These are phyloP conservation scores for Apodemia hepburni DNA, from an alignment of 2,888 invertebrate species.

Conservation along the genomic window DNA sequence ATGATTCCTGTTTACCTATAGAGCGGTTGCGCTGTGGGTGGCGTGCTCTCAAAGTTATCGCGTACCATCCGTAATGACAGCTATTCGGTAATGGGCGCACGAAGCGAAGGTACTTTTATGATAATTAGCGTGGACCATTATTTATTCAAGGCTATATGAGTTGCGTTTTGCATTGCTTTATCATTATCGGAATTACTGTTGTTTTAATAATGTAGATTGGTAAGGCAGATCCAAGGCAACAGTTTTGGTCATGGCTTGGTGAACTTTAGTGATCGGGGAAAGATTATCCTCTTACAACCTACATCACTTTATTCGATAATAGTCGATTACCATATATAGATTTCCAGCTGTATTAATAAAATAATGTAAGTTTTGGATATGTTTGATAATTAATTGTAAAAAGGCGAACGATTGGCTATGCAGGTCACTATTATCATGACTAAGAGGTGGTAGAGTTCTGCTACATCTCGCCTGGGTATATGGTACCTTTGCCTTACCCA, in stretches of 20 bases:
- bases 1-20: slow-evolving; percentile 52
- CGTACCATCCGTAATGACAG: slow-evolving; percentile 59
- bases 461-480: too few species aligned
- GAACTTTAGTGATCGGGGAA: neutral
- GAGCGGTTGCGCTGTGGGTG: slow-evolving; percentile 56
- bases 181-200: slow-evolving; percentile 59
- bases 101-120: slow-evolving; percentile 65
- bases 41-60: slow-evolving; percentile 43
- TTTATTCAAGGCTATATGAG: slow-evolving; percentile 61
- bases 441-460: too few species aligned
- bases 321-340: neutral
- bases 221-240: neutral
- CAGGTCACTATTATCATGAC: too few species aligned
- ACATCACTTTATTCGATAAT: neutral
- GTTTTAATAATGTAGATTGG: slow-evolving; percentile 31
- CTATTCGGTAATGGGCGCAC: slow-evolving; percentile 68
- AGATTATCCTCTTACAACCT: neutral
- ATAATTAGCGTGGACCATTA: slow-evolving; percentile 72
- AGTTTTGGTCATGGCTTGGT: slow-evolving; percentile 21
- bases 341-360: neutral
- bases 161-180: slow-evolving; percentile 60
- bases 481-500: too few species aligned
- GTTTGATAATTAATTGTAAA: too few species aligned
- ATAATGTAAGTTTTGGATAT: too few species aligned
- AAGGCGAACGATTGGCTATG: too few species aligned